Conservation (phyloP, 92 coral and sea anemone species). For the Zoanthus solanderi region DNA sequence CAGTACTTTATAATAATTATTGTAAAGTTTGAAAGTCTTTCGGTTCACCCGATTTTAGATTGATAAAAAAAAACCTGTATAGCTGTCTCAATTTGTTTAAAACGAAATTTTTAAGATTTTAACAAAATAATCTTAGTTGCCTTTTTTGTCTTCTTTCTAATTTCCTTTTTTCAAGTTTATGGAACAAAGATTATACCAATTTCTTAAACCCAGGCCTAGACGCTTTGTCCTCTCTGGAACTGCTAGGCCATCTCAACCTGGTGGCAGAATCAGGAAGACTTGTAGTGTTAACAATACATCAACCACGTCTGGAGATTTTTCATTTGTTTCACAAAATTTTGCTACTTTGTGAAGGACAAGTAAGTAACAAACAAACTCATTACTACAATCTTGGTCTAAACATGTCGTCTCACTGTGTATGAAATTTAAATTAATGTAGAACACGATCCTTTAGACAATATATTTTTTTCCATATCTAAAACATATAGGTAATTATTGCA, state of each 20-base stretch:
- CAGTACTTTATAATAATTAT: not conserved
- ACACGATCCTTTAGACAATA: too few species aligned
- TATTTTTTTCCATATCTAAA: too few species aligned
- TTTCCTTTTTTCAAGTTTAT: not conserved
- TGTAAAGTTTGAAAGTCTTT: too few species aligned
- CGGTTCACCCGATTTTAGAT: not conserved
- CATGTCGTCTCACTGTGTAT: too few species aligned
- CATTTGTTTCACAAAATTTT: slow-evolving; percentile 77
- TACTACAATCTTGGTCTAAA: too few species aligned
- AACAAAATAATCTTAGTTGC: too few species aligned
- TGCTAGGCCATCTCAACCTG: slow-evolving; percentile 70
- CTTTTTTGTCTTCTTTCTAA: not conserved
- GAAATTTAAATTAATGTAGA: too few species aligned
- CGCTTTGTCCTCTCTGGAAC: slow-evolving; percentile 70
- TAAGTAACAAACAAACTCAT: slow-evolving; percentile 13
- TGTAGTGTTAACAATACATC: slow-evolving; percentile 71
- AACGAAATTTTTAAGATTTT: not conserved
- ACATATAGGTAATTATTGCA: too few species aligned
- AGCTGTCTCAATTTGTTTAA: too few species aligned
- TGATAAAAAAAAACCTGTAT: not conserved
- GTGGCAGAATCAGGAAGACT: slow-evolving; percentile 77
- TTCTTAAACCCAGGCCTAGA: slow-evolving; percentile 57
- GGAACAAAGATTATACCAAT: not conserved
- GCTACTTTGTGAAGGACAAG: slow-evolving; percentile 73
- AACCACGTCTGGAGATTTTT: slow-evolving; percentile 75